phyloP scores from a whole-genome alignment of 2,113 vertebrate species.

The Cercopithecus mona region DNA sequence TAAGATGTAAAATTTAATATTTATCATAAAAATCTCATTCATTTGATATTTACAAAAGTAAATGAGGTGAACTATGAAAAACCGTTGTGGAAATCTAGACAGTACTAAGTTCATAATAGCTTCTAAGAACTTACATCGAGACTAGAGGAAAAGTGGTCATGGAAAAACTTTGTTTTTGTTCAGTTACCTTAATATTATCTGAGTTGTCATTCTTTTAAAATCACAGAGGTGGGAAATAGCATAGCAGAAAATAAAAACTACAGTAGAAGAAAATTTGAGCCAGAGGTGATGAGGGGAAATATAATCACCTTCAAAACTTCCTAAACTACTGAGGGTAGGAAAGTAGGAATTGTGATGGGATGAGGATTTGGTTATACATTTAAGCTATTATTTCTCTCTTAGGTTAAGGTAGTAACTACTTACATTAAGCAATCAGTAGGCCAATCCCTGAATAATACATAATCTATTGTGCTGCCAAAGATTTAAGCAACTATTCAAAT shows the following conservation, averaged over 20 bases:
- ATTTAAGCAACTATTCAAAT: neutral
- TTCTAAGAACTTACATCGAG: neutral
- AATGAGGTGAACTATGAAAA: neutral
- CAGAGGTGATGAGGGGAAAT: neutral
- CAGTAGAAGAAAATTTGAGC: neutral
- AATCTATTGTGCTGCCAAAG: neutral
- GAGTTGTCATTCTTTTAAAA: neutral
- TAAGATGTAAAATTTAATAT: neutral
- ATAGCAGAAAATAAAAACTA: neutral
- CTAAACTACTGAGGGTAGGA: neutral
- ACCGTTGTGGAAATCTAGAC: neutral
- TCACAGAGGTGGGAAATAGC: neutral
- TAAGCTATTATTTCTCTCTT: neutral
- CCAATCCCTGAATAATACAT: neutral
- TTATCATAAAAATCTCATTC: neutral
- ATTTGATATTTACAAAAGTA: neutral
- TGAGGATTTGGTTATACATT: neutral
- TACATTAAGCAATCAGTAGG: neutral
- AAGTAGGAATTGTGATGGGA: neutral
- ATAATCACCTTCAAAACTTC: neutral
- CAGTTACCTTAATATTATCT: neutral
- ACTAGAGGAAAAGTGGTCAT: neutral
- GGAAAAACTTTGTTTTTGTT: neutral
- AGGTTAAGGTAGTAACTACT: neutral
- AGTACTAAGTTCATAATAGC: neutral